These are phyloP conservation scores for Eulemur rubriventer DNA, from an alignment of 2,797 vertebrate genomes.

Conservation along the genomic window DNA sequence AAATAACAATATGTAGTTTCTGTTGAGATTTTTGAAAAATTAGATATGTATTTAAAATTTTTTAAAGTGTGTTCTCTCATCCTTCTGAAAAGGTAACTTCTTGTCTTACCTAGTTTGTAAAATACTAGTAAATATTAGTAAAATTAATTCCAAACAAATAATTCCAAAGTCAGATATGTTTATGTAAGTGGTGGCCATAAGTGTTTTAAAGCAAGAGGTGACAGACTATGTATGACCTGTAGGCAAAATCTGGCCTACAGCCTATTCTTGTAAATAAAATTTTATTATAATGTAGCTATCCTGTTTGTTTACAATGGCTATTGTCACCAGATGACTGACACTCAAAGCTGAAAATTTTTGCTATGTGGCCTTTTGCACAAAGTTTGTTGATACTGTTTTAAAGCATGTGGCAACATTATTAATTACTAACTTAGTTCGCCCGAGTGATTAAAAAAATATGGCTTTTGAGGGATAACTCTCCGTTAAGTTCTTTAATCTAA, in stretches of 20 bases:
- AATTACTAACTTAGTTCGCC: background rate
- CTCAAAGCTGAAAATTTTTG: background rate
- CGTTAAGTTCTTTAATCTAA: background rate
- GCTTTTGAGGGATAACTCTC: background rate
- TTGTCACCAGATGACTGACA: background rate
- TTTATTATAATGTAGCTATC: background rate
- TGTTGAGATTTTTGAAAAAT: background rate
- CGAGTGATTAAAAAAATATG: background rate
- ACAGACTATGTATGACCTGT: background rate
- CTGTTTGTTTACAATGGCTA: background rate
- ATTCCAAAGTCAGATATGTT: background rate
- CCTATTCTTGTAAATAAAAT: background rate
- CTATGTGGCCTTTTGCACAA: background rate
- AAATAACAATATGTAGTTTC: background rate
- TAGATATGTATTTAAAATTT: background rate
- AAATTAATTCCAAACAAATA: background rate
- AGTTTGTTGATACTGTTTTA: background rate
- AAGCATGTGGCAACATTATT: background rate
- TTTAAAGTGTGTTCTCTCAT: background rate
- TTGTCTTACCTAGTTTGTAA: background rate
- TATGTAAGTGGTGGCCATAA: background rate
- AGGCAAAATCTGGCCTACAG: background rate
- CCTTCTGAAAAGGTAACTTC: background rate
- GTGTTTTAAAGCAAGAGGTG: background rate
- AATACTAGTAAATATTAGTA: background rate